A percentile compares a stretch with the other conserved stretches of the same genome.
Conservation (phyloP, 2,888 invertebrate species). For the Eupithecia inturbata region DNA sequence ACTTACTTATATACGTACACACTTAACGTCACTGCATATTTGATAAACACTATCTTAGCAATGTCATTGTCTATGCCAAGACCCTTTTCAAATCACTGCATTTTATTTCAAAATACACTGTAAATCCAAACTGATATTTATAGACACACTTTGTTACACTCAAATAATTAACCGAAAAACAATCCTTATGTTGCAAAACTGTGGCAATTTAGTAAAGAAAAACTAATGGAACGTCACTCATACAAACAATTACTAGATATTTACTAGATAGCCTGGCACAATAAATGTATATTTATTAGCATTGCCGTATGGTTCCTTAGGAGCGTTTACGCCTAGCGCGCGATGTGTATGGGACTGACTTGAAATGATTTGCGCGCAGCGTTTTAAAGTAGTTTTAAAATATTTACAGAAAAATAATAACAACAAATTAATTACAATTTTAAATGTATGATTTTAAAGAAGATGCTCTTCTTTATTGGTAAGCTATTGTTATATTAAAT, state of each 20-base stretch:
- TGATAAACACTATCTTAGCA: neutral
- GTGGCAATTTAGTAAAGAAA: neutral
- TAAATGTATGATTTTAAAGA: too few relatives aligned
- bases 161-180: neutral
- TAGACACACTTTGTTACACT: neutral
- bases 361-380: too few relatives aligned
- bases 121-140: neutral
- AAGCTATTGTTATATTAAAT: too few relatives aligned
- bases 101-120: neutral
- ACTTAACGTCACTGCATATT: neutral
- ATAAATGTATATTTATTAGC: neutral
- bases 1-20: neutral
- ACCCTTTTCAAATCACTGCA: neutral
- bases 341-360: too few relatives aligned
- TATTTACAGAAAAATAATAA: too few relatives aligned
- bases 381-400: too few relatives aligned
- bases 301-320: neutral
- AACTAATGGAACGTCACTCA: neutral
- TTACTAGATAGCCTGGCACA: neutral
- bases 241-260: neutral
- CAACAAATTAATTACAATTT: too few relatives aligned
- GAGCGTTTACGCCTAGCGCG: too few relatives aligned
- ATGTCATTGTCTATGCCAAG: neutral
- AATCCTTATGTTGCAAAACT: neutral
- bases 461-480: too few relatives aligned